Evolutionary conservation across 2,797 vertebrate genomes (phyloP), one percentile per base, ranked within the genome.

Genomic region (Phalanger gymnotis): DNA sequence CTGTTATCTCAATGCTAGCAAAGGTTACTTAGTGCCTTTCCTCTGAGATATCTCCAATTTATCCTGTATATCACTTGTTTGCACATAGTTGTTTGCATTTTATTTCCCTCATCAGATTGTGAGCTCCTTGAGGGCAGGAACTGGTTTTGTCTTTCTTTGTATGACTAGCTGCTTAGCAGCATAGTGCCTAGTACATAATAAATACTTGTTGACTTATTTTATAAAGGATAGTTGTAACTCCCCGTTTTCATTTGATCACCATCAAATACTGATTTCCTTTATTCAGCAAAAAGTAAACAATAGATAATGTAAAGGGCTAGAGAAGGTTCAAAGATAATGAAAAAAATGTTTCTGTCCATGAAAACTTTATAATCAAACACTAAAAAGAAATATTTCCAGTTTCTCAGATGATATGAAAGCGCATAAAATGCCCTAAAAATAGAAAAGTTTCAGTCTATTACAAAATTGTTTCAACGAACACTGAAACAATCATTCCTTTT

Each of bases 381-480:
- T 73, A 27, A 81, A 81, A 81, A 40, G n/a, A n/a, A 47, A 22
- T 47, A 25, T 25, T 81, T 81, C 22, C 40, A 81, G 22, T 81
- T 81, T 27, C 40, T 47, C 2, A 81, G n/a, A 81, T 81, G 7
- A 25, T 81, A 47, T 81, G 22, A 81, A 81, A 81, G 40, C 40
- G 95, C 87, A 96, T 66, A 91, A 47, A 93, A 22, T 90, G 5
- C 5, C 40, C 91, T 61, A 91, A 27, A 95, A 89, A 96, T 89
- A 61, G 30, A 55, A 6, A 96, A 2, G 22, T 81, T 11, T 81
- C 5, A 28, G 0, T 55, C 14, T 96, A 91, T 93, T 90, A 5
- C 9, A 90, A 47, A 96, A 95, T 2, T 90, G 94, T 90, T 91
- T 97, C 12, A 97, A 95, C 52, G 52, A 58, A 91, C 22, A 81